These are phyloP conservation scores for Hoplodrina blanda DNA, from an alignment of 2,888 invertebrate species.

Conservation along the genomic window DNA sequence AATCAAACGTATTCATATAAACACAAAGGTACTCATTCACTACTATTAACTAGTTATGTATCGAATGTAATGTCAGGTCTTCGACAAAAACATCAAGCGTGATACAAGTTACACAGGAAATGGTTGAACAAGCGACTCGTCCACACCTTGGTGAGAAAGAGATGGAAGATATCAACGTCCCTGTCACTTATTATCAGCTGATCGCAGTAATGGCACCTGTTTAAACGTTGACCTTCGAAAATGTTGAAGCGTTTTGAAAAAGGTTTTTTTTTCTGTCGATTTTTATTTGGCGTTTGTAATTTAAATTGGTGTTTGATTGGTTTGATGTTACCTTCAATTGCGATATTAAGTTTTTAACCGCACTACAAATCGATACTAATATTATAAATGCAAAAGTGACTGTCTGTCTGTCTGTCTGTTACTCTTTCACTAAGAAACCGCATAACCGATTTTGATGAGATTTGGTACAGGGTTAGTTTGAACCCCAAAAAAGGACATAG, in stretches of 20 bases:
- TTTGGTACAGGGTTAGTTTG: no score
- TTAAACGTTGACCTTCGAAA: constrained; percentile 34
- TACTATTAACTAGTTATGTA: constrained; percentile 35
- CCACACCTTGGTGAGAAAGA: constrained; percentile 57
- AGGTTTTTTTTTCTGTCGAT: neutral
- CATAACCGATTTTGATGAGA: no score
- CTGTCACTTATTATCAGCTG: constrained; percentile 69
- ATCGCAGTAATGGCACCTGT: constrained; percentile 55
- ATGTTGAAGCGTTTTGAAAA: constrained; percentile 22
- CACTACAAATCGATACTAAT: no score
- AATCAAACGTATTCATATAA: constrained; percentile 16
- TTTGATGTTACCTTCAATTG: neutral
- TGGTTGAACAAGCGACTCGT: constrained; percentile 65
- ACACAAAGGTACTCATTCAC: constrained; percentile 31
- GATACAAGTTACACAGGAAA: constrained; percentile 76
- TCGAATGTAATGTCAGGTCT: constrained; percentile 52
- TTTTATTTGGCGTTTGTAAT: neutral
- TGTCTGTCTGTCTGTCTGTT: no score
- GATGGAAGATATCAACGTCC: constrained; percentile 44
- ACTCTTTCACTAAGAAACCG: no score
- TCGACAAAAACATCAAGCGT: constrained; percentile 49
- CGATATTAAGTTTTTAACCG: no score
- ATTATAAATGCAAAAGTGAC: no score
- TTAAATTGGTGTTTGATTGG: neutral
- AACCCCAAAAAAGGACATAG: no score